Evolutionary conservation across 2,113 vertebrate species (phyloP), one percentile per base, ranked within the genome.

Genomic region (Chlorodrepanis virens): DNA sequence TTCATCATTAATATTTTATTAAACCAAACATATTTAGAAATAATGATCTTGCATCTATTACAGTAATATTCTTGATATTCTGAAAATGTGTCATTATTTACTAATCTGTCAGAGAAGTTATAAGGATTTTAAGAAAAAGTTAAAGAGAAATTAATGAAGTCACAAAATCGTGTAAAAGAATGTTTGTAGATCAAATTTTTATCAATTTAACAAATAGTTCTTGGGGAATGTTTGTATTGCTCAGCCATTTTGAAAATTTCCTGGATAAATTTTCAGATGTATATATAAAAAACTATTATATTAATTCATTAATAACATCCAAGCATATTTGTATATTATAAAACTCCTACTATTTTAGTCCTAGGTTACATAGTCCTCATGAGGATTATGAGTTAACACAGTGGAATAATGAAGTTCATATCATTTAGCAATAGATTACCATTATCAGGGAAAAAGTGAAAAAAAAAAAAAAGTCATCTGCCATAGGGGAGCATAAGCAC

Each of bases 361-460:
- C 84, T 63, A 76, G 76, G 78, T 22, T 84, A 74, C 12, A 77
- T 84, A 87, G 28, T 88, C 63, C 96, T 35, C 77, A 95, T 89
- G 95, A 87, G 53, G 75, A 67, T 88, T 93, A 75, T 37, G 69
- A 90, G 67, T 92, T 96, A 97, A 94, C 60, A 78, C 37, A 89
- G 59, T 93, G 64, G 29, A 94, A 96, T 94, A 95, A 96, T 94
- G 53, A 91, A 87, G 86, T 96, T 97, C 64, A 39, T 93, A 92
- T 77, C 53, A 82, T 85, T 57, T 72, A 84, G 22, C 63, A 94
- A 82, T 81, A 95, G 52, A 96, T 97, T 96, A 85, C 28, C 67
- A 52, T 45, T 89, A 33, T 61, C 18, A 3, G 19, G 6, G 19
- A 4, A 18, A 54, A 81, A 28, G 6, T 27, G 5, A 17, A 53